Conservation (phyloP, 2,797 vertebrate genomes). For the Leptodactylus fallax region DNA sequence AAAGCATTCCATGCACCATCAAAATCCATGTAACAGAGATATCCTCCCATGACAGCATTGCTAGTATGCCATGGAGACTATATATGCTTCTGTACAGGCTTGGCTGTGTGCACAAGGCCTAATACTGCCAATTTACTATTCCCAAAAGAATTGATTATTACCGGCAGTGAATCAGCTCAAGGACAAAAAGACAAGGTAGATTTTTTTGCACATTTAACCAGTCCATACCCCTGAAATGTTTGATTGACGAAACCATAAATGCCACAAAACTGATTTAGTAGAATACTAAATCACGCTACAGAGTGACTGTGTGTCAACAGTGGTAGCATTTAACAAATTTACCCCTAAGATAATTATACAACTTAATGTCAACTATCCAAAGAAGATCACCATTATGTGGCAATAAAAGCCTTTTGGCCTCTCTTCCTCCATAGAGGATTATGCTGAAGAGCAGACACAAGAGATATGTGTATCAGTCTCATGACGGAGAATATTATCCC, state of each 20-base stretch:
- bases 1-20: too few species aligned
- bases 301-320: background rate
- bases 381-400: background rate
- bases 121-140: background rate
- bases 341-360: background rate
- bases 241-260: background rate
- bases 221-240: background rate
- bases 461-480: slow-evolving; percentile 12
- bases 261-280: background rate
- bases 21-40: too few species aligned
- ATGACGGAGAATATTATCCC: slow-evolving; percentile 59
- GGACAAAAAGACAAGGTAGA: background rate
- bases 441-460: background rate
- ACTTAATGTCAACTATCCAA: background rate
- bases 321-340: background rate
- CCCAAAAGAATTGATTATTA: background rate
- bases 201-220: background rate
- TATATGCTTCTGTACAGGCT: background rate
- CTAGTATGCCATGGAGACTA: background rate
- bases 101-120: background rate
- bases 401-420: background rate
- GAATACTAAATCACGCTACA: background rate
- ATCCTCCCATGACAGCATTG: too few species aligned
- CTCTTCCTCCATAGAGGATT: background rate
- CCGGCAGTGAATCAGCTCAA: background rate